A percentile compares a stretch with the other conserved stretches of the same genome.
Conservation (phyloP, 53 echinoderm and acorn worm genomes). For the Arbacia lixula region DNA sequence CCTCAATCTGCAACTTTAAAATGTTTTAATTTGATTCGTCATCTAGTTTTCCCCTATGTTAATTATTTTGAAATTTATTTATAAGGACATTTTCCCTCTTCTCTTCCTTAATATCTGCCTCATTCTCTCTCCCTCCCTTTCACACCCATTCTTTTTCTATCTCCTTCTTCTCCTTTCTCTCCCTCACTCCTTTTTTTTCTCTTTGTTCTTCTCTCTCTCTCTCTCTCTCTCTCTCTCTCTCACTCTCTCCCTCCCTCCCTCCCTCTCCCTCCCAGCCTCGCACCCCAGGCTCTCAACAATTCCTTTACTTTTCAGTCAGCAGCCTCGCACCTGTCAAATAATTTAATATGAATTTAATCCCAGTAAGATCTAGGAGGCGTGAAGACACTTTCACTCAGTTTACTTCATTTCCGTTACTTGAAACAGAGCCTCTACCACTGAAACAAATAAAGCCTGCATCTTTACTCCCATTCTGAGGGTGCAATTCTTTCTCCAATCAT, state of each 20-base stretch:
- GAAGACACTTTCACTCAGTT: neutral
- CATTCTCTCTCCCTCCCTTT: neutral
- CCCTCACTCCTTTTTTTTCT: neutral
- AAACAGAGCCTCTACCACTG: too few species aligned
- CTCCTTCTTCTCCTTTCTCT: neutral
- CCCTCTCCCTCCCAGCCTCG: neutral
- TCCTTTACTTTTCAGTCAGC: neutral
- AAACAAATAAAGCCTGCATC: too few species aligned
- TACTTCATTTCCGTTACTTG: neutral
- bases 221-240: neutral
- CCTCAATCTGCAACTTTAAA: neutral
- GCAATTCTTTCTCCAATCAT: too few species aligned
- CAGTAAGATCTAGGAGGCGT: conserved; percentile 10
- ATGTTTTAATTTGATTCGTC: too few species aligned
- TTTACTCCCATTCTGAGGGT: too few species aligned
- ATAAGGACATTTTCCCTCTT: neutral
- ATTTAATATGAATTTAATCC: conserved; percentile 33
- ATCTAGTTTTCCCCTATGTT: too few species aligned
- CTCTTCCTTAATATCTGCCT: neutral
- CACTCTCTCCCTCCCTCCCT: neutral
- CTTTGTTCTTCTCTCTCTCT: neutral
- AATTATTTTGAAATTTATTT: too few species aligned
- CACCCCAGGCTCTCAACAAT: neutral
- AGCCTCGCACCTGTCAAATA: conserved; percentile 4
- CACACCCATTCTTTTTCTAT: neutral